Percentiles rank a stretch among this genome's conserved stretches.
Conservation (phyloP, 2,888 invertebrate species). For the Heliconius ismenius region DNA sequence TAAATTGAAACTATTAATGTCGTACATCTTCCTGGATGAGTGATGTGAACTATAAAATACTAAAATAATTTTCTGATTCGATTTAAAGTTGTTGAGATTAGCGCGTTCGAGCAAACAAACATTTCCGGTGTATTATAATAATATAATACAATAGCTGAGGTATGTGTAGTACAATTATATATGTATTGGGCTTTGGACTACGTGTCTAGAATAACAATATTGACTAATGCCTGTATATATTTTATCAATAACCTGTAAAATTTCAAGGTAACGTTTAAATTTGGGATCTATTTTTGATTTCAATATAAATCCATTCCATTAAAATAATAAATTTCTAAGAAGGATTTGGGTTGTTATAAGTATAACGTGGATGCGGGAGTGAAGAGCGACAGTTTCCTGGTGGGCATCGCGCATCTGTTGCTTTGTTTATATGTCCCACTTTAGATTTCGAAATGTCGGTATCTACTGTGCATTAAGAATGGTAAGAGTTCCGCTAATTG, state of each 20-base stretch:
- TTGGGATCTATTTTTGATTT: not conserved
- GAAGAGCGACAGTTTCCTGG: constrained; percentile 45
- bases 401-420: constrained; percentile 34
- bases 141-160: not conserved
- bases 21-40: too few relatives aligned
- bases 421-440: constrained; percentile 40
- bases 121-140: not conserved
- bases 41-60: too few relatives aligned
- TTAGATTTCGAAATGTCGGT: constrained; percentile 19
- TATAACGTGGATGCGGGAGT: constrained; percentile 15
- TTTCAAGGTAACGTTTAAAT: not conserved
- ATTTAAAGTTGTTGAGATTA: too few relatives aligned
- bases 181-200: constrained; percentile 5
- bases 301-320: not conserved
- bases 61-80: too few relatives aligned
- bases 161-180: constrained; percentile 8
- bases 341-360: constrained; percentile 24
- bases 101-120: not conserved
- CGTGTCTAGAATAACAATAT: constrained; percentile 22
- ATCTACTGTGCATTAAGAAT: not conserved
- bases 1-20: too few relatives aligned
- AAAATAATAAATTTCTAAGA: constrained; percentile 7
- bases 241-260: not conserved
- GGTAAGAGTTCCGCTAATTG: too few relatives aligned
- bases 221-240: not conserved